Base-by-base conservation (phyloP, 2,888 invertebrate genomes). In the Liopterus haemorrhoidalis region DNA sequence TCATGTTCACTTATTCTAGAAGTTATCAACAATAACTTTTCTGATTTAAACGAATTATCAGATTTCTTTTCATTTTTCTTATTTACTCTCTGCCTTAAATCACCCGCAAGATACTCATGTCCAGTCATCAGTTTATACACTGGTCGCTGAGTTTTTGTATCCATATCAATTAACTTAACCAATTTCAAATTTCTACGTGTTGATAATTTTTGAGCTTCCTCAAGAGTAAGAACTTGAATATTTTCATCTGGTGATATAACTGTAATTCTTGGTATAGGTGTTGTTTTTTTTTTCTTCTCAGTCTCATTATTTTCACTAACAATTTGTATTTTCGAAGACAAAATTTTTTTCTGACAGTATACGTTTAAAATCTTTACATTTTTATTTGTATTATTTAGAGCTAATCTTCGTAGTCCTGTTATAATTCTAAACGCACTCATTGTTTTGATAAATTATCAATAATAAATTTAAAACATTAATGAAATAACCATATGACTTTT, bases 171-270 rank as follows among this genome's bases (percentile, higher is more conserved):
- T 18, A 84, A 65, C 68, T 82, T 82, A 0, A 85, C 71, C 45
- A 89, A 68, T 60, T 81, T 81, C 49, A 87, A 67, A 38, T 82
- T 78, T 52, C 83, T 70, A 27, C 81, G 72, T 46, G 74, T 71
- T 1, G 86, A 81, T 47, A 88, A 57, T 61, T 74, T 84, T 54
- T 79, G 72, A 0, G 87, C 87, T 55, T 81, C 80, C 51, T 79
- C 79, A 18, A 86, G 52, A 18, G 81, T 76, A 1, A 75, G 74
- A 2, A 85, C 70, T 49, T 68, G 72, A 14, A 81, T 64, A 20
- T 72, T 66, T 60, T 81, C 76, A 36, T 59, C 55, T 21, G 73
- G 66, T 24, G 71, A 68, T 46, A 85, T 68, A 19, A 87, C 64
- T 1, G 84, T 85, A 50, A 87, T 80, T 65, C 75, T 77, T n/a